Percentiles rank a stretch among this genome's conserved stretches.
phyloP scores from a whole-genome alignment of 2,888 invertebrate genomes.

The Noctuana brunneofusca region DNA sequence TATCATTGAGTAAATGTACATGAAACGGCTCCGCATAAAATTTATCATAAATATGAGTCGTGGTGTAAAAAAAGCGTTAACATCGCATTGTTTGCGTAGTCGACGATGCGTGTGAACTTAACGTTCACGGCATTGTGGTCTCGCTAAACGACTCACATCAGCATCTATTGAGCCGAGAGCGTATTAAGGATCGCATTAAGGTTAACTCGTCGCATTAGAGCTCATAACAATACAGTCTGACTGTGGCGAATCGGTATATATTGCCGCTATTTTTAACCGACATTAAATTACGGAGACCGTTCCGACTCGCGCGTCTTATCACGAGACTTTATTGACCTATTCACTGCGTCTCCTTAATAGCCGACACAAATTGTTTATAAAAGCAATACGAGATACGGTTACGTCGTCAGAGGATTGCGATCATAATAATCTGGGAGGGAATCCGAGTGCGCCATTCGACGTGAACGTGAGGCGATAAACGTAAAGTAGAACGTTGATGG shows the following conservation, averaged over 20 bases:
- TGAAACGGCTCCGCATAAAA: conserved; percentile 52
- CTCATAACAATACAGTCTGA: conserved; percentile 58
- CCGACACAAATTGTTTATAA: conserved; percentile 48
- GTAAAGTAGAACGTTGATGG: conserved; percentile 55
- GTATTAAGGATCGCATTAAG: conserved; percentile 59
- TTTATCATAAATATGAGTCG: conserved; percentile 60
- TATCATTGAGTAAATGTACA: conserved; percentile 63
- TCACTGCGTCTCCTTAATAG: conserved; percentile 45
- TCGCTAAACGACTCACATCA: conserved; percentile 54
- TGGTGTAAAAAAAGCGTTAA: conserved; percentile 53
- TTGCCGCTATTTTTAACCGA: conserved; percentile 58
- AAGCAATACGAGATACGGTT: conserved; percentile 29
- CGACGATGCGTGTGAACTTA: conserved; percentile 66
- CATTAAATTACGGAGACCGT: conserved; percentile 51
- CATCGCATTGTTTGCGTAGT: conserved; percentile 58
- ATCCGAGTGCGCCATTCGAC: conserved; percentile 42
- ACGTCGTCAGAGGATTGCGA: conserved; percentile 31
- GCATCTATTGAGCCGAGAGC: conserved; percentile 39
- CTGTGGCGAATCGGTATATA: conserved; percentile 63
- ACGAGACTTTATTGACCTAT: conserved; percentile 57
- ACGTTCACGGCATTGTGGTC: conserved; percentile 49
- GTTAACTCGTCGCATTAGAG: conserved; percentile 56
- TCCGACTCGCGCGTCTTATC: conserved; percentile 50
- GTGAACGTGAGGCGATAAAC: conserved; percentile 50
- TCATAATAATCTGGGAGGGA: conserved; percentile 43